Evolutionary conservation across 2,888 invertebrate species (phyloP).

Genomic region (Drosophila borborema): DNA sequence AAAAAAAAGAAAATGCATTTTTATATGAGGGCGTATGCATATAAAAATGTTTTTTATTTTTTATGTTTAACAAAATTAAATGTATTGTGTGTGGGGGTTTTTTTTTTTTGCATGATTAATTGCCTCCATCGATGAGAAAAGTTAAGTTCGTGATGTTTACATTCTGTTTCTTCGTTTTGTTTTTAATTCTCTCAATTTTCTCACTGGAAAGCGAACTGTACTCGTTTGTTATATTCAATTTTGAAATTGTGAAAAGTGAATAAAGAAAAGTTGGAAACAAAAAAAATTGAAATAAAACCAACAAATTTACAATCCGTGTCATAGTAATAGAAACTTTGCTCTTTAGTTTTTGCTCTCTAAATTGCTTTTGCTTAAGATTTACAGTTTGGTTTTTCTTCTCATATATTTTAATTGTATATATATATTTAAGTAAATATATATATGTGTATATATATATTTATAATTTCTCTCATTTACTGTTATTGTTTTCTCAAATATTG

Average conservation of each 20-base stretch:
- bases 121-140: constrained; percentile 32
- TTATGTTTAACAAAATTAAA: constrained; percentile 51
- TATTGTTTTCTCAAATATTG: constrained; percentile 46
- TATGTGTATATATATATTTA: constrained; percentile 46
- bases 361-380: constrained; percentile 58
- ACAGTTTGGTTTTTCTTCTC: constrained; percentile 46
- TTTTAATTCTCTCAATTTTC: constrained; percentile 20
- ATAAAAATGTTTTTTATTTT: constrained; percentile 50
- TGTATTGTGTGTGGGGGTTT: constrained; percentile 10
- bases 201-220: constrained; percentile 53
- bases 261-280: background rate
- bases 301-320: constrained; percentile 50
- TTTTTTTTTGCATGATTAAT: constrained; percentile 41
- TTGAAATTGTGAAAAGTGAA: constrained; percentile 3
- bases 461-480: constrained; percentile 37
- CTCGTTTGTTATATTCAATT: constrained; percentile 17
- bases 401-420: constrained; percentile 41
- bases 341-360: constrained; percentile 51
- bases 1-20: constrained; percentile 58
- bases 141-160: constrained; percentile 39
- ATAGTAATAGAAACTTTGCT: constrained; percentile 60
- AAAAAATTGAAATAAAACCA: constrained; percentile 30
- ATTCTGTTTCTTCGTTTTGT: background rate
- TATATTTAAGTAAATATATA: constrained; percentile 36
- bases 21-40: constrained; percentile 48